Evolutionary conservation across 2,113 vertebrate species (phyloP).

Genomic region (Physeter macrocephalus): DNA sequence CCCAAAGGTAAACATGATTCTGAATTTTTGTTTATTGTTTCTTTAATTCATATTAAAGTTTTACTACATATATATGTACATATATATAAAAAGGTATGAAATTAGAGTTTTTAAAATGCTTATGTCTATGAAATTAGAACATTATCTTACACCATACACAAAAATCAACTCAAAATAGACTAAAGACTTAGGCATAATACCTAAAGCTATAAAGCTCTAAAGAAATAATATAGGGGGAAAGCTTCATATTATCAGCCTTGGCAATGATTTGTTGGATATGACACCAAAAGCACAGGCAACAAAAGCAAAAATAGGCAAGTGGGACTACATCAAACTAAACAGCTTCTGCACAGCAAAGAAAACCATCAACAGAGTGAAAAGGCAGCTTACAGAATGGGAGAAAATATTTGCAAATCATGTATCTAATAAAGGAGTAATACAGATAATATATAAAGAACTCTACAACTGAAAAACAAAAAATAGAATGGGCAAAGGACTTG

Average conservation of each 20-base stretch:
- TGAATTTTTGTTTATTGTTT: background rate
- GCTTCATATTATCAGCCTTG: background rate
- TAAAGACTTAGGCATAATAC: background rate
- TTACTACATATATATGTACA: background rate
- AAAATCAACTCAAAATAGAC: background rate
- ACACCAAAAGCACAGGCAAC: background rate
- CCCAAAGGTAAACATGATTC: background rate
- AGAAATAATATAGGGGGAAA: background rate
- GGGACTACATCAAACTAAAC: background rate
- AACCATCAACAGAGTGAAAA: background rate
- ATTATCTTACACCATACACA: background rate
- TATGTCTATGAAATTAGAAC: background rate
- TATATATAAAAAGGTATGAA: background rate
- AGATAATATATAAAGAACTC: background rate
- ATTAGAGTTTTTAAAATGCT: background rate
- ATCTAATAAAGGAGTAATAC: background rate
- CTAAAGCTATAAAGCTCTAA: background rate
- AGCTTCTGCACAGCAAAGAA: background rate
- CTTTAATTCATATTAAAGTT: slow-evolving; percentile 1
- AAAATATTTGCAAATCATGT: background rate
- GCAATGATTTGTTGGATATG: background rate
- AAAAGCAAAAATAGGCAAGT: background rate
- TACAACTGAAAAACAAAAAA: background rate
- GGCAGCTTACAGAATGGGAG: background rate
- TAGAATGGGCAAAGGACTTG: background rate